These are phyloP conservation scores for Acleris sparsana DNA, from an alignment of 2,888 invertebrate species.

Conservation along the genomic window DNA sequence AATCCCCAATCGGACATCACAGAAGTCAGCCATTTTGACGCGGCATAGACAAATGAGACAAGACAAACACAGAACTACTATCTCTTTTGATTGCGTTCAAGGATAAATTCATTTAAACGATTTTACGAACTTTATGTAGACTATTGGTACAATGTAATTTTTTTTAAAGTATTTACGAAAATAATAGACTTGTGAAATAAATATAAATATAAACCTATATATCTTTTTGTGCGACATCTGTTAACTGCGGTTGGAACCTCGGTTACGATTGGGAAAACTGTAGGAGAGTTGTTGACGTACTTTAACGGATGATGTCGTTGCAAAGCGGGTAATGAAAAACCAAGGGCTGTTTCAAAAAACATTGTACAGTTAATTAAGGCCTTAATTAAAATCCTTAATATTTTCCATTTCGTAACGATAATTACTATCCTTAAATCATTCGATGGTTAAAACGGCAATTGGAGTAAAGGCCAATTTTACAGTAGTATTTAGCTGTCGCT, in stretches of 20 bases:
- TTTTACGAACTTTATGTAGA: not conserved
- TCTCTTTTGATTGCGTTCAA: constrained; percentile 34
- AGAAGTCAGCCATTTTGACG: constrained; percentile 78
- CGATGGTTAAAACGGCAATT: too few species aligned
- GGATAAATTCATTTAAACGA: constrained; percentile 10
- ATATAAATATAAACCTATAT: not conserved
- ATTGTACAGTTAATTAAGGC: too few species aligned
- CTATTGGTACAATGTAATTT: not conserved
- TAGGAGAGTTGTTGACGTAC: not conserved
- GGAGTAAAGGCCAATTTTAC: too few species aligned
- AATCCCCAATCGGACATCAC: constrained; percentile 77
- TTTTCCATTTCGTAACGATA: too few species aligned
- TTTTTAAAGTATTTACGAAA: not conserved
- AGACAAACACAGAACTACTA: constrained; percentile 56
- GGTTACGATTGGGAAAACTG: not conserved
- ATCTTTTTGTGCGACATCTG: constrained; percentile 4
- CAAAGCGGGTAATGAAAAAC: not conserved
- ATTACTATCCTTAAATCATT: too few species aligned
- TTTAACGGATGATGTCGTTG: constrained; percentile 14
- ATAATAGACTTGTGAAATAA: not conserved
- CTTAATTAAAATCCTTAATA: too few species aligned
- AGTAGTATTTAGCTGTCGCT: too few species aligned
- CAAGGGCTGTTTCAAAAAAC: too few species aligned
- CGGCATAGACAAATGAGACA: constrained; percentile 75
- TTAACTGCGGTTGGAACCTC: not conserved